Evolutionary conservation across 2,797 vertebrate species (phyloP).

Genomic region (Lophura swinhoii): DNA sequence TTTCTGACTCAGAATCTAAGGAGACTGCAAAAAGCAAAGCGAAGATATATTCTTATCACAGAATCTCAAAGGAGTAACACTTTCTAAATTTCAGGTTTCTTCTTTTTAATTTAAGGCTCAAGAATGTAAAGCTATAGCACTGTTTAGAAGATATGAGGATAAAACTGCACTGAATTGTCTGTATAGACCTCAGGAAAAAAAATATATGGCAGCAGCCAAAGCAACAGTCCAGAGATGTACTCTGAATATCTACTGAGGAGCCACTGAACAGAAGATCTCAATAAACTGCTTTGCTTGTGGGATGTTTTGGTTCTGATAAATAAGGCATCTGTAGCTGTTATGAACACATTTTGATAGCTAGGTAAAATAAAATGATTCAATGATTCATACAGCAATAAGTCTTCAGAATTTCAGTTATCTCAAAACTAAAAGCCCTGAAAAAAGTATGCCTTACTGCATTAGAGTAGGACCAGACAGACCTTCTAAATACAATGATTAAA

Average conservation of each 20-base stretch:
- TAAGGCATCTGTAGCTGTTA: neutral
- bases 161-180: neutral
- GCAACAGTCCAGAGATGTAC: neutral
- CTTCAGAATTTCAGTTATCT: neutral
- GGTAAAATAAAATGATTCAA: neutral
- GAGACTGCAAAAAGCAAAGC: neutral
- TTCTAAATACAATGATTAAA: accelerated
- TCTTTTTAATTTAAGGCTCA: neutral
- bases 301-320: neutral
- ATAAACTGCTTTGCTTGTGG: accelerated
- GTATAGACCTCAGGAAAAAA: neutral
- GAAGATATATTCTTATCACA: neutral
- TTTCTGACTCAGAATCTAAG: neutral
- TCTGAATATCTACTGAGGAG: neutral
- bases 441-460: accelerated
- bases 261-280: neutral
- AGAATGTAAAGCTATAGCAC: neutral
- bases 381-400: neutral
- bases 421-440: neutral
- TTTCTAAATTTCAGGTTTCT: neutral
- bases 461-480: neutral
- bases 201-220: neutral
- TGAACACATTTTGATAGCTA: neutral
- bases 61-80: neutral
- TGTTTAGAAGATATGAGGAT: neutral